Evolutionary conservation across 1,140 invertebrate species (phyloP), one percentile per base, ranked within the genome.

Genomic region (Lysiphlebus fabarum): DNA sequence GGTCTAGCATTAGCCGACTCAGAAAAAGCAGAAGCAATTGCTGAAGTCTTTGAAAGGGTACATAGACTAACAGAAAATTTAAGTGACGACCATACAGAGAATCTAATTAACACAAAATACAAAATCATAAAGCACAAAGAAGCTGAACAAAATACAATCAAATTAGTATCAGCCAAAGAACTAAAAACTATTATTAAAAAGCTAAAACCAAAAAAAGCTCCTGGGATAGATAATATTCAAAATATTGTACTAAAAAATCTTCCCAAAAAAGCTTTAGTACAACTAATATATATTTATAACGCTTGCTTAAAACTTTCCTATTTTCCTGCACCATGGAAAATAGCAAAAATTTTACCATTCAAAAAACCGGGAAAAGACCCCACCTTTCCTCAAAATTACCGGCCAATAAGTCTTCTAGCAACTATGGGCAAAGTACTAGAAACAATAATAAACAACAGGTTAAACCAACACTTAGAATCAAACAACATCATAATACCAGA

Each of bases 381-480:
- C 11, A 55, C 40, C 9, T 38, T 44, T 12, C 59, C 68, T 1
- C 12, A 10, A 12, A 70, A 54, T 42, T 74, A 76, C 50, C 58
- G 73, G 12, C 74, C 75, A 14, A 77, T 76, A 12, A 67, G 65
- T 49, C 61, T 75, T 0, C 65, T 75, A 2, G 49, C 59, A 11
- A 62, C 58, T 65, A 4, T 62, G 6, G 62, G 62, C 10, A 76
- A 77, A 65, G 36, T 74, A 7, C 44, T 69, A 1, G 74, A 75
- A 66, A 70, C 26, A 37, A 48, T 69, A 2, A 61, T 75, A 5
- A 44, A 69, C 3, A 61, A 54, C n/a, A 58, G 70, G 62, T 12
- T 70, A 0, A 66, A 61, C 49, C 41, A 59, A 3, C 49, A 62
- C 6, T 40, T 50, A 47, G 44, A 43, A 7, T 8, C 14, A 48